phyloP scores from a whole-genome alignment of 1,140 invertebrate species.

The Magallana gigas region DNA sequence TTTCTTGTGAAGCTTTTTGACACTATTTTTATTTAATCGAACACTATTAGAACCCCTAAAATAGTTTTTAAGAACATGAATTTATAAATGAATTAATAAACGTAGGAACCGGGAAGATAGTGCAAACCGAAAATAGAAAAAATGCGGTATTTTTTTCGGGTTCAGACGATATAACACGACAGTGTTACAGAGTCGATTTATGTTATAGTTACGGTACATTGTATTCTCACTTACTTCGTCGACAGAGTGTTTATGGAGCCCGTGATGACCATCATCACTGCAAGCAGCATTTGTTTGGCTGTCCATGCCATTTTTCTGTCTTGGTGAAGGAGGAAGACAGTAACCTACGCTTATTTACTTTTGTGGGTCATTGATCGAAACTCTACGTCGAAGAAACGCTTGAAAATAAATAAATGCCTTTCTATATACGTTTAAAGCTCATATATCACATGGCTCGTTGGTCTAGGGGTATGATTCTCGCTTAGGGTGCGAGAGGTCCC shows the following conservation, averaged over 20 bases:
- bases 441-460: conserved; percentile 61
- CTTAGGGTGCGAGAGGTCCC: conserved; percentile 72
- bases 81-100: too few species aligned
- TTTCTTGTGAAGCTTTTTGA: background rate
- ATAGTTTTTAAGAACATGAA: too few species aligned
- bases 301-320: conserved; percentile 55
- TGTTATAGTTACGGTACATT: background rate
- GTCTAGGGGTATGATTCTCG: conserved; percentile 72
- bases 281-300: conserved; percentile 49
- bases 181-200: background rate
- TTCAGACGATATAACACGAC: background rate
- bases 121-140: conserved; percentile 9
- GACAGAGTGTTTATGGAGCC: conserved; percentile 65
- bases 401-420: background rate
- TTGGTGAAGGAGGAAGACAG: background rate
- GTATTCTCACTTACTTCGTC: conserved; percentile 61
- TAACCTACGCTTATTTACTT: background rate
- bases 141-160: background rate
- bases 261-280: conserved; percentile 64
- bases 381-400: background rate
- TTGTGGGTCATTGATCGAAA: background rate
- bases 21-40: background rate
- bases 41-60: too few species aligned
- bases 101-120: too few species aligned
- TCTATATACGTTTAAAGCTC: too few species aligned